phyloP scores from a whole-genome alignment of 2,797 vertebrate genomes.

The Zenarchopterus dispar region DNA sequence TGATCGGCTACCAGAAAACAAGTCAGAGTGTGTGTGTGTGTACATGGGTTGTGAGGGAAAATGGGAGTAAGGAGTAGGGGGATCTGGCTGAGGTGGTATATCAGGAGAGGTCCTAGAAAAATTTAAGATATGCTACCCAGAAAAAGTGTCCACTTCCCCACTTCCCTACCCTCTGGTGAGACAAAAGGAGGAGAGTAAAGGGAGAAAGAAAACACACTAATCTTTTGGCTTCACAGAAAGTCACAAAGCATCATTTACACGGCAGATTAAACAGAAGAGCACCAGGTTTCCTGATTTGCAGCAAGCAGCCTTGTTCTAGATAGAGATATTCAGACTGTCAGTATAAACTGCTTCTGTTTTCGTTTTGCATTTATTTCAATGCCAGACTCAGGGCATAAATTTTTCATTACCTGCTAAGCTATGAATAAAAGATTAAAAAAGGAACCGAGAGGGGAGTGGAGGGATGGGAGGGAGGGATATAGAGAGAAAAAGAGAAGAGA shows the following conservation, averaged over 20 bases:
- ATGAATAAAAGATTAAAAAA: conserved; percentile 99
- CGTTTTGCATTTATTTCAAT: conserved; percentile 99
- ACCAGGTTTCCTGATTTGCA: conserved; percentile 90
- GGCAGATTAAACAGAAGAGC: conserved; percentile 79
- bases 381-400: conserved; percentile 99
- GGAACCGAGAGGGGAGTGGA: conserved; percentile 87
- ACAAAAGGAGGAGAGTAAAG: conserved; percentile 72
- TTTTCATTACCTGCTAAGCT: conserved; percentile 99
- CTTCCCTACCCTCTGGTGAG: conserved; percentile 68
- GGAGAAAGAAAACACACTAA: conserved; percentile 79
- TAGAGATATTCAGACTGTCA: conserved; percentile 99
- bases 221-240: conserved; percentile 78
- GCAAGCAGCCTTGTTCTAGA: conserved; percentile 94
- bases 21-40: conserved; percentile 10
- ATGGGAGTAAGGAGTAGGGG: background rate
- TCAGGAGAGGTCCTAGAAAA: conserved; percentile 51
- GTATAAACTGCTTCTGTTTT: conserved; percentile 99
- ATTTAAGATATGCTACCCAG: conserved; percentile 52
- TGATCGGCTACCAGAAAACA: conserved; percentile 72
- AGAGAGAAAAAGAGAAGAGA: conserved; percentile 52
- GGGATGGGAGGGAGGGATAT: conserved; percentile 57
- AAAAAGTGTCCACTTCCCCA: conserved; percentile 69
- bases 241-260: conserved; percentile 82
- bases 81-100: conserved; percentile 21
- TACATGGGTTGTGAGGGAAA: background rate